A percentile compares a stretch with the other conserved stretches of the same genome.
Evolutionary conservation across 2,113 vertebrate genomes (phyloP).

Genomic region (Eulemur macaco): DNA sequence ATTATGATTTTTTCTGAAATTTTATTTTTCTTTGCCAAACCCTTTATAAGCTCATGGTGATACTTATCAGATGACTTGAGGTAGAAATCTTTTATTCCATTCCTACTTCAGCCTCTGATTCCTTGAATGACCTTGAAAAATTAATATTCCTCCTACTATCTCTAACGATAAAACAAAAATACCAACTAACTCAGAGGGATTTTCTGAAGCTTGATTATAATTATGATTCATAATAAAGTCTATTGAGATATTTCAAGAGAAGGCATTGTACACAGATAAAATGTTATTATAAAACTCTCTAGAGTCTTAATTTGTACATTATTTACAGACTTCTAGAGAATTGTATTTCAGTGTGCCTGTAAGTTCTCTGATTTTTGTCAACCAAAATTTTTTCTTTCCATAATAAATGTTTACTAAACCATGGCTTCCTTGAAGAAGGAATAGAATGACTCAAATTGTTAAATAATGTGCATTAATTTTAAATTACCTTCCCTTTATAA

Average conservation of each 20-base stretch:
- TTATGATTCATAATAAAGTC: constrained; percentile 58
- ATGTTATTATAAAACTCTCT: constrained; percentile 35
- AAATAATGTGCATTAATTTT: neutral
- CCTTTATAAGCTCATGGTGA: neutral
- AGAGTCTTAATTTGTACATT: constrained; percentile 45
- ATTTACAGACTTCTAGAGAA: constrained; percentile 53
- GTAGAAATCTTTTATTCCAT: constrained; percentile 37
- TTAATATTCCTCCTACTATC: constrained; percentile 31
- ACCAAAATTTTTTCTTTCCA: neutral
- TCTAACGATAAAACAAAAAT: constrained; percentile 36
- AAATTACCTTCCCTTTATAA: neutral
- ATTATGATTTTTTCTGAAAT: constrained; percentile 30
- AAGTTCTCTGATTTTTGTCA: constrained; percentile 8
- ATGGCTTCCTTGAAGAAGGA: constrained; percentile 5
- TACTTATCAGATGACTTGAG: constrained; percentile 25
- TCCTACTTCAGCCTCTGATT: constrained; percentile 10
- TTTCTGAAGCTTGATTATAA: constrained; percentile 67
- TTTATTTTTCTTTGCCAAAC: constrained; percentile 22
- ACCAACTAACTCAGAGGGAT: neutral
- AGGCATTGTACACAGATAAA: constrained; percentile 40
- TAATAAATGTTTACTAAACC: constrained; percentile 31
- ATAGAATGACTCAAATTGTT: neutral
- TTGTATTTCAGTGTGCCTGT: constrained; percentile 7
- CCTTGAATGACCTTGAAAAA: constrained; percentile 55
- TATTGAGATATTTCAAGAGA: constrained; percentile 53